A percentile compares a stretch with the other conserved stretches of the same genome.
Conservation (phyloP, 1,140 invertebrate genomes). For the Nasonia giraulti region DNA sequence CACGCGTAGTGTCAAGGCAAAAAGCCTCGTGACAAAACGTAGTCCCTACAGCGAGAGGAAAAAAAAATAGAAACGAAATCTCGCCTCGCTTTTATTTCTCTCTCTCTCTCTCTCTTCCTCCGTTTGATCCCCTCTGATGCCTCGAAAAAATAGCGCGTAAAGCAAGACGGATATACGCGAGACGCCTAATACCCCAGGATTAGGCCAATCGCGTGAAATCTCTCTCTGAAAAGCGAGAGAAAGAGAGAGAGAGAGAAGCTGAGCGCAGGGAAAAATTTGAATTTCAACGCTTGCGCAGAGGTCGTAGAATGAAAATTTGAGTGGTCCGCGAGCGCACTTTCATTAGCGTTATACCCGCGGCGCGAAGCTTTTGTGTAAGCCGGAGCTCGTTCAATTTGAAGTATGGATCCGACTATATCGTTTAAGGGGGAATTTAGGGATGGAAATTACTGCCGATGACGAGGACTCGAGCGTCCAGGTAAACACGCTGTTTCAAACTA, state of each 20-base stretch:
- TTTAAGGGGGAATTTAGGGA: not conserved
- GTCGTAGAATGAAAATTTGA: not conserved
- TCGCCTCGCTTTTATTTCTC: not conserved
- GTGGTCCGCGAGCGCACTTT: not conserved
- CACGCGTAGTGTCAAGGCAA: not conserved
- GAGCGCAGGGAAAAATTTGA: constrained; percentile 1
- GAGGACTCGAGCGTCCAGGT: too few relatives aligned
- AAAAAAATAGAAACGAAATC: not conserved
- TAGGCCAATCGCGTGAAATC: constrained; percentile 19
- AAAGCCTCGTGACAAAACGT: not conserved
- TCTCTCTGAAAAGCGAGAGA: not conserved
- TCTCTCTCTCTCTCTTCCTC: not conserved
- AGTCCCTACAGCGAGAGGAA: not conserved
- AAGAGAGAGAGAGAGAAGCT: not conserved
- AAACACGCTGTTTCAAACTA: too few relatives aligned
- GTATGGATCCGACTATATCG: not conserved
- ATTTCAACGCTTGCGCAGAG: not conserved
- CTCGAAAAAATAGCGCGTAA: constrained; percentile 1
- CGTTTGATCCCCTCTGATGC: not conserved
- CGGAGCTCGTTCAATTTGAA: not conserved
- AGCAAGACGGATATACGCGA: constrained; percentile 4
- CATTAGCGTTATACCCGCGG: not conserved
- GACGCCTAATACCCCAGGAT: constrained; percentile 21
- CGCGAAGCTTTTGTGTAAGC: not conserved
- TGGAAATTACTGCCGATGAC: too few relatives aligned